Evolutionary conservation across 2,888 invertebrate genomes (phyloP).

Genomic region (Chrysomela aeneicollis): DNA sequence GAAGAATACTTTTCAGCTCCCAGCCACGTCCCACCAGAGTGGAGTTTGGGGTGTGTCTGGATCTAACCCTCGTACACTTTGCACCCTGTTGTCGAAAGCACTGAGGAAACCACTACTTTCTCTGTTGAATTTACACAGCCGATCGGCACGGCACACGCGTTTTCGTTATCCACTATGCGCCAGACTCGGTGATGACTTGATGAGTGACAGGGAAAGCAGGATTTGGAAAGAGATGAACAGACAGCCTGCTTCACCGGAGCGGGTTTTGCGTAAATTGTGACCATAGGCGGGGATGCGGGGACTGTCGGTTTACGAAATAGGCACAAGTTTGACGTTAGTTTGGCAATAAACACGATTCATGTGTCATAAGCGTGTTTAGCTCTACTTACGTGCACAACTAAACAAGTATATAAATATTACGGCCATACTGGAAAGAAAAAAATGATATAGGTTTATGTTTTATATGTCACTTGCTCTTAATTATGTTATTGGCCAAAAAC

Average conservation of each 20-base stretch:
- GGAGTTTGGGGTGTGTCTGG: constrained; percentile 51
- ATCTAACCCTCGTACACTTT: constrained; percentile 38
- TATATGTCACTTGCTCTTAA: no score
- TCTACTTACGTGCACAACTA: no score
- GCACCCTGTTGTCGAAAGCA: constrained; percentile 40
- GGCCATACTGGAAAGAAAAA: no score
- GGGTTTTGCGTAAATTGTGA: constrained; percentile 20
- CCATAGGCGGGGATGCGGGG: constrained; percentile 10
- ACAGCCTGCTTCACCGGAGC: constrained; percentile 27
- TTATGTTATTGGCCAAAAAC: no score
- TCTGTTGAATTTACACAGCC: constrained; percentile 45
- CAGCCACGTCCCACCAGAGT: constrained; percentile 30
- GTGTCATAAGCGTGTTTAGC: no score
- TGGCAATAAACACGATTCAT: no score
- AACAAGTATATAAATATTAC: no score
- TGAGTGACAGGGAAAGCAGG: constrained; percentile 36
- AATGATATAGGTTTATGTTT: no score
- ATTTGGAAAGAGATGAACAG: constrained; percentile 36
- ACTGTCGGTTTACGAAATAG: not conserved
- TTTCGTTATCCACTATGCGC: constrained; percentile 41
- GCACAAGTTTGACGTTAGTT: not conserved
- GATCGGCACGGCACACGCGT: constrained; percentile 43
- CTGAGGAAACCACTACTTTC: constrained; percentile 44
- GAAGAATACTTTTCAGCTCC: constrained; percentile 31
- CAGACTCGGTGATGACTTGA: constrained; percentile 33